Percentiles rank a stretch among this genome's conserved stretches.
Conservation (phyloP, 2,888 invertebrate genomes). For the Trachelus tabidus region DNA sequence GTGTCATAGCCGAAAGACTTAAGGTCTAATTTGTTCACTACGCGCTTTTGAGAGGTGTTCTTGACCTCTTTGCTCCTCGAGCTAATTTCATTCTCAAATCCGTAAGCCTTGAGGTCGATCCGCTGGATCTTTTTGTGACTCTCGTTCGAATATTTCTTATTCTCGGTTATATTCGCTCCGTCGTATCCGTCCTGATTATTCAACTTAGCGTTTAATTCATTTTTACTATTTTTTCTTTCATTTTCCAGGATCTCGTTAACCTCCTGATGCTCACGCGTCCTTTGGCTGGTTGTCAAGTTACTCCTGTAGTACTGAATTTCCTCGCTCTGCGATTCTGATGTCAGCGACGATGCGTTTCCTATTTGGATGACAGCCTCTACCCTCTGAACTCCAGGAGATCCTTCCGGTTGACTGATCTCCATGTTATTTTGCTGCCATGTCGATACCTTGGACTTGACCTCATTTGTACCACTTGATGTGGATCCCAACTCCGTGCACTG, state of each 20-base stretch:
- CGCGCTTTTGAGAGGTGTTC: slow-evolving; percentile 35
- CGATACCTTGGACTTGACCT: slow-evolving; percentile 29
- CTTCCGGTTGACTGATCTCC: slow-evolving; percentile 7
- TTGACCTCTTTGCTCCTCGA: slow-evolving; percentile 21
- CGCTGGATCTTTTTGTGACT: slow-evolving; percentile 42
- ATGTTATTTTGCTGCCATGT: slow-evolving; percentile 40
- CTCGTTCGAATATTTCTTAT: slow-evolving; percentile 31
- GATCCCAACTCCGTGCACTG: slow-evolving; percentile 23
- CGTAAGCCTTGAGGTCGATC: slow-evolving; percentile 55
- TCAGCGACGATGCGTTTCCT: background rate
- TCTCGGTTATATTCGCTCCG: slow-evolving; percentile 25
- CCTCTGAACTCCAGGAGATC: background rate
- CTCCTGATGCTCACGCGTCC: slow-evolving; percentile 24
- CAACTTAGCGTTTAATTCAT: slow-evolving; percentile 53
- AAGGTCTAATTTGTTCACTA: slow-evolving; percentile 54
- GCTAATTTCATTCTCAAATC: slow-evolving; percentile 52
- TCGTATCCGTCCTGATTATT: slow-evolving; percentile 48
- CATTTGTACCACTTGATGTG: slow-evolving; percentile 27
- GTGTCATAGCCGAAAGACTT: slow-evolving; percentile 54
- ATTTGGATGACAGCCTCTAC: slow-evolving; percentile 18
- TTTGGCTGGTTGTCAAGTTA: background rate
- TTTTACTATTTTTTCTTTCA: slow-evolving; percentile 50
- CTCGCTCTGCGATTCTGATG: background rate
- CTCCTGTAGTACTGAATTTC: background rate
- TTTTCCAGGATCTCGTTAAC: slow-evolving; percentile 42